Evolutionary conservation across 1,140 invertebrate genomes (phyloP).

Genomic region (Pogonognathellus flavescens): DNA sequence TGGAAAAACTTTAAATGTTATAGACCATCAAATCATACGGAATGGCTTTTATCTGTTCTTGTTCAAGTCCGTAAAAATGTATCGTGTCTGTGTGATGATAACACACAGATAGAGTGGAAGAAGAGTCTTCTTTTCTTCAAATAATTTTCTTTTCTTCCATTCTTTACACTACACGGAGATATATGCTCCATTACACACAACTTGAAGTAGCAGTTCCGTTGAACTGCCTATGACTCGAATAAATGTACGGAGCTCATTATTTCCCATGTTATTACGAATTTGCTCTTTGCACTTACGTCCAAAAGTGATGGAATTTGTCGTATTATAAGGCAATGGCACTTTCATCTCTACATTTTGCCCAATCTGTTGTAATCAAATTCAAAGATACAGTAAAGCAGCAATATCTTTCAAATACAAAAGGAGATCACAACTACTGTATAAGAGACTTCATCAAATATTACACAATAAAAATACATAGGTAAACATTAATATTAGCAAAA

Average conservation of each 20-base stretch:
- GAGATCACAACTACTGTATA: too few relatives aligned
- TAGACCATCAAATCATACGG: constrained; percentile 31
- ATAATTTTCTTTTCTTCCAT: neutral
- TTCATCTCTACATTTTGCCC: neutral
- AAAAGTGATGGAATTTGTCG: neutral
- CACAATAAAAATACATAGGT: too few relatives aligned
- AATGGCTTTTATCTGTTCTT: neutral
- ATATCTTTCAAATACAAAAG: neutral
- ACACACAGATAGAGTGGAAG: neutral
- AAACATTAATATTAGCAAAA: too few relatives aligned
- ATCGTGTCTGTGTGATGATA: neutral
- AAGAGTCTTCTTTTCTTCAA: neutral
- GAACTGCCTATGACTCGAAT: too few relatives aligned
- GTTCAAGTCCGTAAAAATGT: neutral
- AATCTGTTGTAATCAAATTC: neutral
- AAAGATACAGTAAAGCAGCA: too few relatives aligned
- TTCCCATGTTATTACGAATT: too few relatives aligned
- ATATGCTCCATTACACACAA: too few relatives aligned
- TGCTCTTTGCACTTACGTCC: too few relatives aligned
- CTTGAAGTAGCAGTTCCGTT: too few relatives aligned
- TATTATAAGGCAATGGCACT: neutral
- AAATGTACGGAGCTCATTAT: too few relatives aligned
- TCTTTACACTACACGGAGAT: too few relatives aligned
- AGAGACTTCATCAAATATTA: too few relatives aligned
- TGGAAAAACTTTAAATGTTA: constrained; percentile 30